Evolutionary conservation across 2,797 vertebrate genomes (phyloP).

Genomic region (Triplophysa yarkandensis): DNA sequence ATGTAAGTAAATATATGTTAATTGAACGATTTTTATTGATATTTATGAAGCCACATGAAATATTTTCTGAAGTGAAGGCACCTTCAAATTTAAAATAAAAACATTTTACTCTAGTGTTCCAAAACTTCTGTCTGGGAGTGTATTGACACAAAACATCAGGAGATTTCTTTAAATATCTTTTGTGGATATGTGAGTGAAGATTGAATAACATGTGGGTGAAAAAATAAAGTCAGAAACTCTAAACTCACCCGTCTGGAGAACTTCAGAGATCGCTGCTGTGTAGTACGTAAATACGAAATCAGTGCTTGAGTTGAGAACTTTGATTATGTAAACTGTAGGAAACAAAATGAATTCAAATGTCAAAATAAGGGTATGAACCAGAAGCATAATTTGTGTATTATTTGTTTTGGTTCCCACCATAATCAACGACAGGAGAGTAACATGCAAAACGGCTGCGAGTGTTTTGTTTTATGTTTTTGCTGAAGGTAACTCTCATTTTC

Average conservation of each 20-base stretch:
- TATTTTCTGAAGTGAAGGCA: too few relatives aligned
- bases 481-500: conserved; percentile 65
- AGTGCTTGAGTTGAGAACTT: conserved; percentile 58
- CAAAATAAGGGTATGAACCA: not conserved
- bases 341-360: not conserved
- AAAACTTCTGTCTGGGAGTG: too few relatives aligned
- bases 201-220: too few relatives aligned
- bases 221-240: not conserved
- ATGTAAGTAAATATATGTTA: too few relatives aligned
- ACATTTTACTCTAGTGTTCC: too few relatives aligned
- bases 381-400: not conserved
- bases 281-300: conserved; percentile 69
- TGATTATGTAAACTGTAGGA: conserved; percentile 60
- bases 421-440: conserved; percentile 61
- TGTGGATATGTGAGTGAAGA: too few relatives aligned
- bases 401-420: conserved; percentile 62
- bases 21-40: too few relatives aligned
- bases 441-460: conserved; percentile 61
- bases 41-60: too few relatives aligned
- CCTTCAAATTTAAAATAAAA: too few relatives aligned
- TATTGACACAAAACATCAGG: too few relatives aligned
- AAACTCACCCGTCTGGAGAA: conserved; percentile 66
- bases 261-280: conserved; percentile 55
- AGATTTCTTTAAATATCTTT: too few relatives aligned
- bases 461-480: conserved; percentile 10